phyloP scores from a whole-genome alignment of 2,797 vertebrate species.

The Lateolabrax maculatus region DNA sequence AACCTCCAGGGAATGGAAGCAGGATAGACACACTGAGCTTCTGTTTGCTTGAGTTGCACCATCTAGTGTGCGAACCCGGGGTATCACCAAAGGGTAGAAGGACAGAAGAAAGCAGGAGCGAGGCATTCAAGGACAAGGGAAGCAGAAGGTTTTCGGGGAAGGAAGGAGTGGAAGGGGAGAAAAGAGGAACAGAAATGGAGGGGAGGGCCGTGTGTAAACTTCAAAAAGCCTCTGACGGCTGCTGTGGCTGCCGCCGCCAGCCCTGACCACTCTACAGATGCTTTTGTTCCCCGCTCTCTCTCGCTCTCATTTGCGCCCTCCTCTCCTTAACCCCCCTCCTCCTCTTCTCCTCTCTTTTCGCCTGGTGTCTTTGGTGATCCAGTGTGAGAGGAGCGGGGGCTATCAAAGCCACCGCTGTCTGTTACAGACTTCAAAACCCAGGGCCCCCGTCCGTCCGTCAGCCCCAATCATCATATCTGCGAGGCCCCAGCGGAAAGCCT shows the following conservation, averaged over 20 bases:
- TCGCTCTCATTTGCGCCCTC: slow-evolving; percentile 55
- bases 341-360: slow-evolving; percentile 65
- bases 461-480: slow-evolving; percentile 84
- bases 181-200: slow-evolving; percentile 60
- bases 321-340: slow-evolving; percentile 51
- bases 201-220: slow-evolving; percentile 72
- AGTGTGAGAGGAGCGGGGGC: slow-evolving; percentile 76
- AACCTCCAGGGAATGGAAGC: slow-evolving; percentile 33
- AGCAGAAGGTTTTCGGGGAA: slow-evolving; percentile 55
- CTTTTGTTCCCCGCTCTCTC: slow-evolving; percentile 84
- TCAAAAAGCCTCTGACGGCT: slow-evolving; percentile 84
- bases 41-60: slow-evolving; percentile 50
- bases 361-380: slow-evolving; percentile 86
- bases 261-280: slow-evolving; percentile 85
- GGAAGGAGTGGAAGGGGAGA: slow-evolving; percentile 52
- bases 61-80: slow-evolving; percentile 60
- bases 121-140: slow-evolving; percentile 50
- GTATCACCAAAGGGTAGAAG: slow-evolving; percentile 55
- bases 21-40: slow-evolving; percentile 30
- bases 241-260: slow-evolving; percentile 78
- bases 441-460: slow-evolving; percentile 83
- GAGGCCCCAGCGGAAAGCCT: slow-evolving; percentile 80
- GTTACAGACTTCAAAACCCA: slow-evolving; percentile 87
- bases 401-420: slow-evolving; percentile 88
- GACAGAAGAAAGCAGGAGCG: slow-evolving; percentile 30